These are phyloP conservation scores for Semnornis frantzii DNA, from an alignment of 2,113 vertebrate species.

Conservation along the genomic window DNA sequence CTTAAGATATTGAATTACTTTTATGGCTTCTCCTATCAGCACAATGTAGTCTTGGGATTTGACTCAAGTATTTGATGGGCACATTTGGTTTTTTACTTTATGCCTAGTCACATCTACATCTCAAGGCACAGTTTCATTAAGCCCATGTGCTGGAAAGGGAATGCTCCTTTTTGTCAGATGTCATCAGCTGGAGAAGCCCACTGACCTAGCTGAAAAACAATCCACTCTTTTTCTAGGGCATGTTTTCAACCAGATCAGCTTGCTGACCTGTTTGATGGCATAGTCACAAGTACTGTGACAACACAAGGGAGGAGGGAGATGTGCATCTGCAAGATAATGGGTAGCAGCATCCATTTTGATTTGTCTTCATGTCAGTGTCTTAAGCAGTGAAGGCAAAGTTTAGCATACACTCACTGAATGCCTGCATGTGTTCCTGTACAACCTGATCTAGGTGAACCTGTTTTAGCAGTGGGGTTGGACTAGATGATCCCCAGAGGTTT, in stretches of 20 bases:
- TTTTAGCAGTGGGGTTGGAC: too few species aligned
- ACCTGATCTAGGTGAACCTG: too few species aligned
- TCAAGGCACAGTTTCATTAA: not conserved
- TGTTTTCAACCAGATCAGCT: slow-evolving; percentile 31
- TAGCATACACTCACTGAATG: accelerated
- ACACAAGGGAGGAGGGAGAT: not conserved
- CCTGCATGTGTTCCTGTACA: too few species aligned
- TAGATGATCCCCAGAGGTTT: too few species aligned
- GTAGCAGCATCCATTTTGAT: not conserved
- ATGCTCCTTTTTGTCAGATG: not conserved
- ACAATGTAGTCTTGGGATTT: not conserved
- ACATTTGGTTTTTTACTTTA: not conserved
- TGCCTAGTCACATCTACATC: not conserved
- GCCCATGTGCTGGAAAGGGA: not conserved
- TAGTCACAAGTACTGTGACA: not conserved
- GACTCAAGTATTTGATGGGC: not conserved
- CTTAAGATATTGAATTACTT: not conserved
- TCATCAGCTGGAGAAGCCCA: not conserved
- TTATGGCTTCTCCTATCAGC: not conserved
- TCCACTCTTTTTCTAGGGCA: slow-evolving; percentile 37
- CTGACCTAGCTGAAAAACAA: slow-evolving; percentile 45
- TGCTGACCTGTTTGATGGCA: slow-evolving; percentile 2
- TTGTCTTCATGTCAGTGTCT: not conserved
- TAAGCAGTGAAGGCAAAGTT: not conserved
- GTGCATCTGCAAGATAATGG: not conserved